Conservation (phyloP, 1,140 invertebrate genomes). For the Musca vetustissima region DNA sequence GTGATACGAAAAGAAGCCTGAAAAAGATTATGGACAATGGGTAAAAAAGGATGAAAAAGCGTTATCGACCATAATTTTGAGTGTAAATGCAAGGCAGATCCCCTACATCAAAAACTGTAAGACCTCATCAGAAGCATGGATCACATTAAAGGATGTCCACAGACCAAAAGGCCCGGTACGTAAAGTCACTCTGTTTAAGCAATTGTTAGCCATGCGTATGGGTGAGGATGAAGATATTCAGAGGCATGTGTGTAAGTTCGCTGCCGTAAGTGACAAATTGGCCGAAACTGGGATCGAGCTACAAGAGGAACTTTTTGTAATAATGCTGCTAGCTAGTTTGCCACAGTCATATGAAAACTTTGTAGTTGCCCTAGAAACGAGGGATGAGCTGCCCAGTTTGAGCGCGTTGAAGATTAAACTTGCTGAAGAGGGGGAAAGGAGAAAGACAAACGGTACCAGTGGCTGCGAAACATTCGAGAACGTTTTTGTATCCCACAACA, state of each 20-base stretch:
- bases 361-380: constrained; percentile 27
- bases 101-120: constrained; percentile 20
- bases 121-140: constrained; percentile 23
- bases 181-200: constrained; percentile 26
- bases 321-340: constrained; percentile 20
- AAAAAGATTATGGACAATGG: background rate
- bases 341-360: constrained; percentile 27
- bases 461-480: too few relatives aligned
- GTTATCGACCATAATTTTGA: constrained; percentile 16
- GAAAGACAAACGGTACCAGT: background rate
- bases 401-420: constrained; percentile 24
- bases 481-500: background rate
- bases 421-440: constrained; percentile 25
- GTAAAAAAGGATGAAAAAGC: constrained; percentile 1
- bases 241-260: constrained; percentile 14
- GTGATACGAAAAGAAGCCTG: background rate
- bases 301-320: constrained; percentile 25
- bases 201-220: constrained; percentile 21
- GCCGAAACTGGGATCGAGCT: constrained; percentile 24
- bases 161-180: constrained; percentile 26
- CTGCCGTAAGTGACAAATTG: constrained; percentile 25
- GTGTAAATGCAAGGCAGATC: constrained; percentile 17
- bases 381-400: constrained; percentile 22
- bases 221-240: background rate
- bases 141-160: constrained; percentile 9